Base-by-base conservation (phyloP, 2,797 vertebrate species). In the Gadopsis marmoratus region DNA sequence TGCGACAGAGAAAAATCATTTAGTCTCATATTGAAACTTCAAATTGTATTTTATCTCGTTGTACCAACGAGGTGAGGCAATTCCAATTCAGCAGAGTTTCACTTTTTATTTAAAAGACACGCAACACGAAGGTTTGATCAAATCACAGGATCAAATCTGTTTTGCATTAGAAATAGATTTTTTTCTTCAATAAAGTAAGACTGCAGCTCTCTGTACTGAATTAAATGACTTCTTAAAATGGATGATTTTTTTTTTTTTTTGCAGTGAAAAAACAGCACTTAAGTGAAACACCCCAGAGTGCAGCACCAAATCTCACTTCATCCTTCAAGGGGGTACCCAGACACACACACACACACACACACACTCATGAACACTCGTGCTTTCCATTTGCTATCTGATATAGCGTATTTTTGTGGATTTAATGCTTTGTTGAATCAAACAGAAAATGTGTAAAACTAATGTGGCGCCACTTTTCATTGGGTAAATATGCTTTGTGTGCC, bases 391-490 rank as follows among this genome's bases (percentile, higher is more conserved):
- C 63, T 75, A 92, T 89, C 75, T 71, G 86, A 94, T 91, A 91
- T 9, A 71, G 31, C 80, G 78, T 85, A 83, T 90, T 91, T 89
- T 84, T 60, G 53, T 35, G 59, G 74, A 88, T 89, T 85, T 90
- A 81, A 90, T 85, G 81, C 76, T 88, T 88, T 90, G 90, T 92
- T 91, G 88, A 89, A 86, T 86, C 74, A 85, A 93, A 88, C 84
- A 85, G 81, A 86, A 89, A 81, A 84, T 76, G 83, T 91, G 81
- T 87, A 76, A 92, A 86, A 86, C 88, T 88, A 91, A 92, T 87
- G 89, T 80, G 87, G 91, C 85, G 79, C 91, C 89, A 89, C 85
- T 88, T 92, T 91, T 87, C 69, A 91, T 94, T 92, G 76, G 67
- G 79, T 83, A 87, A 93, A 90, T 83, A 67, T 83, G 81, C 66